Conservation (phyloP, 2,888 invertebrate genomes). For the Mythimna impura region DNA sequence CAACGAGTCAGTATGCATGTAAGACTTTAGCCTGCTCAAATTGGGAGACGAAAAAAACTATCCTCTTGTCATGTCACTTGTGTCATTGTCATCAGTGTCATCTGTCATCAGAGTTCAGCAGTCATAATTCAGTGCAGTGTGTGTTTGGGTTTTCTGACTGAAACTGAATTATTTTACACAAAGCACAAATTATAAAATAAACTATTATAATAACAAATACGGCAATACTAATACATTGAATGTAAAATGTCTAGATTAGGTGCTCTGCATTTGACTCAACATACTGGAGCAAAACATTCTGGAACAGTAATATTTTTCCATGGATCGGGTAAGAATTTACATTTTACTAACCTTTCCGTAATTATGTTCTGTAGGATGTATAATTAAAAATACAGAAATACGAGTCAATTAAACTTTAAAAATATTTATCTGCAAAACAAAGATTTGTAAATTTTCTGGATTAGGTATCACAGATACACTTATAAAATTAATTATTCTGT, state of each 20-base stretch:
- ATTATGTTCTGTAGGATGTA: not conserved
- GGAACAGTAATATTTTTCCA: conserved; percentile 93
- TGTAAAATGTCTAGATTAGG: conserved; percentile 74
- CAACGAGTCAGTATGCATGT: too few species aligned
- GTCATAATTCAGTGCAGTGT: not conserved
- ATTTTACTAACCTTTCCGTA: not conserved
- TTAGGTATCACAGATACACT: too few species aligned
- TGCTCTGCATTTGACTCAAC: conserved; percentile 81
- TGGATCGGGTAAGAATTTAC: conserved; percentile 90
- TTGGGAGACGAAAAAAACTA: too few species aligned
- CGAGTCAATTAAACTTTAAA: not conserved
- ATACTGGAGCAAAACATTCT: conserved; percentile 87
- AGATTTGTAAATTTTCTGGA: not conserved
- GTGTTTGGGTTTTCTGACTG: not conserved
- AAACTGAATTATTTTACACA: not conserved
- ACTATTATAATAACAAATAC: not conserved
- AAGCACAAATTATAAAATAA: not conserved
- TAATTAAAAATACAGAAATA: not conserved
- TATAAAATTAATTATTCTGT: too few species aligned
- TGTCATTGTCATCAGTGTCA: too few species aligned
- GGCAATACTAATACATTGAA: not conserved
- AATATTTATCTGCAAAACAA: not conserved
- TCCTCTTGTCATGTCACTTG: too few species aligned
- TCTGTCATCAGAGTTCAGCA: too few species aligned
- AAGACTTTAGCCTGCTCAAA: too few species aligned